Conservation (phyloP, 2,113 vertebrate genomes). For the Zootoca vivipara region DNA sequence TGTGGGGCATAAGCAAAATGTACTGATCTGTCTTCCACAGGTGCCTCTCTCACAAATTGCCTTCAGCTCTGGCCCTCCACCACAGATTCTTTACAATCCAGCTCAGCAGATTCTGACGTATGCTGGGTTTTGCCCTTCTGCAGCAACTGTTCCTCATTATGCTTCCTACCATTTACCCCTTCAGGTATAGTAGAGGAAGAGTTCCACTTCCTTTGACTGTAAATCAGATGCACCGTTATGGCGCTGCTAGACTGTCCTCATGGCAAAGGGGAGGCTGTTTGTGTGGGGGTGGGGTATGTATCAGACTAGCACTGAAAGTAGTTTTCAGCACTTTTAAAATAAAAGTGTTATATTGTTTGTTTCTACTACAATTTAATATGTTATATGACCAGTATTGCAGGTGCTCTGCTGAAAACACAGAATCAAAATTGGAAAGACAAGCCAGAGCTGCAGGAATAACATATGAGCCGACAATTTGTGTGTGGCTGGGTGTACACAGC, state of each 20-base stretch:
- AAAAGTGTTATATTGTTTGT: neutral
- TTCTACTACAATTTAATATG: neutral
- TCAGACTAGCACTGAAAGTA: neutral
- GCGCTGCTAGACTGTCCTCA: neutral
- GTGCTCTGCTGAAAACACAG: neutral
- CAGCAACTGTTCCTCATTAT: slow-evolving; percentile 81
- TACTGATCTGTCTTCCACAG: slow-evolving; percentile 63
- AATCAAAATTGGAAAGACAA: neutral
- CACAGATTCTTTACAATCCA: slow-evolving; percentile 90
- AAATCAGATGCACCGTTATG: neutral
- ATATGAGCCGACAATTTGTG: too few relatives aligned
- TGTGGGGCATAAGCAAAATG: neutral
- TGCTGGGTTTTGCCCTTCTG: slow-evolving; percentile 79
- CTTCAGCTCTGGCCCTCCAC: slow-evolving; percentile 75
- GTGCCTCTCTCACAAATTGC: slow-evolving; percentile 78
- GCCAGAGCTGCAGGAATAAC: neutral
- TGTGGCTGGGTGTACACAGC: neutral
- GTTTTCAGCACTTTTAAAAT: neutral
- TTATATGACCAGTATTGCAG: neutral
- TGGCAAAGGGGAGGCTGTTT: neutral
- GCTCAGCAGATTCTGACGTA: slow-evolving; percentile 89
- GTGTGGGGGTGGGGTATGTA: neutral
- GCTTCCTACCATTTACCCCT: slow-evolving; percentile 85
- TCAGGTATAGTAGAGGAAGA: slow-evolving; percentile 79
- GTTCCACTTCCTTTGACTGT: neutral